Percentiles rank a stretch among this genome's conserved stretches.
Conservation (phyloP, 2,888 invertebrate genomes). For the Melanostoma mellinum region DNA sequence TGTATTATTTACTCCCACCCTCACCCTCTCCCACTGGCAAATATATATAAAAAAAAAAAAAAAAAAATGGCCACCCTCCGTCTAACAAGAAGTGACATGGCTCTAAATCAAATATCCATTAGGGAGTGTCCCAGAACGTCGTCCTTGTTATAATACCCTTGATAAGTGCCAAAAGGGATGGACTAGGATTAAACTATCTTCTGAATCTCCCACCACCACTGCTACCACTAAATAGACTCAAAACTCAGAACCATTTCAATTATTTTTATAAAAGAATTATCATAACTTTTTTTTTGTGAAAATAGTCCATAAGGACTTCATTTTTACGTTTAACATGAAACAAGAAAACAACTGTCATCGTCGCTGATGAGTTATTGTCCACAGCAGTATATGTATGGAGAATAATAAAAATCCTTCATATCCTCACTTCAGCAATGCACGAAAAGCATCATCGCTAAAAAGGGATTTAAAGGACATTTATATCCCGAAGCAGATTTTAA, state of each 20-base stretch:
- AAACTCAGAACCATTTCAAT: slow-evolving; percentile 2
- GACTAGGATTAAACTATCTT: slow-evolving; percentile 49
- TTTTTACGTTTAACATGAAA: slow-evolving; percentile 23
- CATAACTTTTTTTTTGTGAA: slow-evolving; percentile 12
- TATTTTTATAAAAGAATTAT: slow-evolving; percentile 20
- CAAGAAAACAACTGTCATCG: slow-evolving; percentile 62
- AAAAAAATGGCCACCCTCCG: slow-evolving; percentile 64
- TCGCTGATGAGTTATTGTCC: slow-evolving; percentile 60
- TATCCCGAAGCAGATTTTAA: slow-evolving; percentile 48
- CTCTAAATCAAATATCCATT: slow-evolving; percentile 67
- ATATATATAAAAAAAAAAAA: not conserved
- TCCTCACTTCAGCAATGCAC: not conserved
- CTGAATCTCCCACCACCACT: slow-evolving; percentile 9
- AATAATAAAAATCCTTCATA: slow-evolving; percentile 9
- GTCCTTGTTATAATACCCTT: slow-evolving; percentile 30
- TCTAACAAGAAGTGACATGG: slow-evolving; percentile 52
- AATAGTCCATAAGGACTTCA: slow-evolving; percentile 18
- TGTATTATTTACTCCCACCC: slow-evolving; percentile 29
- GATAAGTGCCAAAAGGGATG: slow-evolving; percentile 39
- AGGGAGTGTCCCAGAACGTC: slow-evolving; percentile 48
- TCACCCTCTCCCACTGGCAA: slow-evolving; percentile 9
- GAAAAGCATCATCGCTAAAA: slow-evolving; percentile 31
- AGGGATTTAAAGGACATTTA: slow-evolving; percentile 61
- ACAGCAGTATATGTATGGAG: slow-evolving; percentile 3
- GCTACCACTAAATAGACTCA: not conserved